Evolutionary conservation across 2,888 invertebrate species (phyloP).

Genomic region (Luperina testacea): DNA sequence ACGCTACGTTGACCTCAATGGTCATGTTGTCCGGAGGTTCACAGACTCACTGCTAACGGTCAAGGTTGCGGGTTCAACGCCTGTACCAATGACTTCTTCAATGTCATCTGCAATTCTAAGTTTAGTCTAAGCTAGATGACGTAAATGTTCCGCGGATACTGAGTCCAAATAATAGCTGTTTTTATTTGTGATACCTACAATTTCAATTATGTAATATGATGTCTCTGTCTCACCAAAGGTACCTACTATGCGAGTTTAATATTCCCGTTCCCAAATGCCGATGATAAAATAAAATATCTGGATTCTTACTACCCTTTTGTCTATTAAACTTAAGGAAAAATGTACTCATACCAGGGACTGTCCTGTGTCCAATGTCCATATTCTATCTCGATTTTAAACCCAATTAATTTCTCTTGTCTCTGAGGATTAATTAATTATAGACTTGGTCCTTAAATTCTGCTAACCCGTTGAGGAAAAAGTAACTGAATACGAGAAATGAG

Average conservation of each 20-base stretch:
- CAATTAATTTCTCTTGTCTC: conserved; percentile 3
- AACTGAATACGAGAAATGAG: conserved; percentile 3
- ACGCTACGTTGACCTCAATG: conserved; percentile 16
- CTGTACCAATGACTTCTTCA: conserved; percentile 34
- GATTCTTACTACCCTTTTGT: not conserved
- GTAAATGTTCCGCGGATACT: conserved; percentile 31
- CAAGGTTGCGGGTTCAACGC: conserved; percentile 53
- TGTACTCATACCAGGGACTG: not conserved
- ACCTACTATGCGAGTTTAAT: not conserved
- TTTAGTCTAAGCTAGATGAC: conserved; percentile 29
- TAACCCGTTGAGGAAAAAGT: conserved; percentile 20
- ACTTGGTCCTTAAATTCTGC: conserved; percentile 10
- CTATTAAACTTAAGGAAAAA: conserved; percentile 15
- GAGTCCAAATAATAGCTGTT: not conserved
- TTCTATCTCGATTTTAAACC: not conserved
- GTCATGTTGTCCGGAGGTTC: conserved; percentile 22
- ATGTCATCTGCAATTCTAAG: conserved; percentile 35
- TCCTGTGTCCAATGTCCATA: not conserved
- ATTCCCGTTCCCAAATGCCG: not conserved
- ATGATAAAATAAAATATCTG: not conserved
- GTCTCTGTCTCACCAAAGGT: not conserved
- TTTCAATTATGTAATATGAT: not conserved
- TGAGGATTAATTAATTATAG: not conserved
- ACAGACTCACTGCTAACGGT: conserved; percentile 22
- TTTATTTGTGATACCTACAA: not conserved